Base-by-base conservation (phyloP, 2,113 vertebrate genomes). In the Melanerpes aurifrons region DNA sequence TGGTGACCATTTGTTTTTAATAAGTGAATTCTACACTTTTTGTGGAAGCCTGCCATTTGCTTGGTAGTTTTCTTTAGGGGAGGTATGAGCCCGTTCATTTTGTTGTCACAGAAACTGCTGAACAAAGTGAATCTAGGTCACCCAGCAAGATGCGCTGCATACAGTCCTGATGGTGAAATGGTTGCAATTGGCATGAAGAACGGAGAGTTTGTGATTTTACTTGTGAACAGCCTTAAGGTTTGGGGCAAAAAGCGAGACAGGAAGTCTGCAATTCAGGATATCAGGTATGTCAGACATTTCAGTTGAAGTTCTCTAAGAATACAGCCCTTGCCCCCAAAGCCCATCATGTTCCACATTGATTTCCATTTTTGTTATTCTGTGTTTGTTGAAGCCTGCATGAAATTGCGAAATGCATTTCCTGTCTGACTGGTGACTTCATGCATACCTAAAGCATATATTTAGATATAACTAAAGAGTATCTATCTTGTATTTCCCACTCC, bases 181-280 rank as follows among this genome's bases (percentile, higher is more conserved):
- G 98, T 99, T 18, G 98, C 98, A 29, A 99, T 99, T 19, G 99
- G 99, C 66, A 98, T 99, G 99, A 99, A 98, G 97, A 99, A 99
- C 1, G 99, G 99, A 5, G 99, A 99, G 94, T 99, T 99, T 79
- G 98, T 99, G 43, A 69, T 99, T 75, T 97, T 99, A 86, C 96
- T 99, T 53, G 99, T 99, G 64, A 99, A 98, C 95, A 99, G 99
- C 28, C 98, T 99, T 48, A 99, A 98, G 50, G 98, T 99, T 6
- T 99, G 99, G 99, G 99, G 99, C 73, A 99, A 99, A 94, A 99
- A 99, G 90, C 94, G 99, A 50, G 99, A 99, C 95, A 98, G 99
- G 92, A 99, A 98, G n/a, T 98, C 98, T 18, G 97, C 98, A n/a
- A 98, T 99, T 80, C 98, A 99, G 97, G 99, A 99, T 79, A 98